Evolutionary conservation across 2,888 invertebrate genomes (phyloP).

Genomic region (Poecilobothrus nobilitatus): DNA sequence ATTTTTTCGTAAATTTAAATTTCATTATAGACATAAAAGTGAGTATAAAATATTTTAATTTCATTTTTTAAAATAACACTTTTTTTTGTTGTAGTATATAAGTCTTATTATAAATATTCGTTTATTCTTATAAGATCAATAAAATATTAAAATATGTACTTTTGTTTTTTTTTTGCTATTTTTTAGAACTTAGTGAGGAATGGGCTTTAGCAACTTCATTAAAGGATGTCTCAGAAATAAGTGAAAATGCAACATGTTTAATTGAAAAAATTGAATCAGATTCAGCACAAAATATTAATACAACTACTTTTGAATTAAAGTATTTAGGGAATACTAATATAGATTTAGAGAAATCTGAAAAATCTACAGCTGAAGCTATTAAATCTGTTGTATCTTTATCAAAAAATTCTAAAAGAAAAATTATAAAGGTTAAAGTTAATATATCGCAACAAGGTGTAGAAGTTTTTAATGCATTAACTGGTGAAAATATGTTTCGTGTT

Average conservation of each 20-base stretch:
- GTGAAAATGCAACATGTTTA: not conserved
- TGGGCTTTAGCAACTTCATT: constrained; percentile 26
- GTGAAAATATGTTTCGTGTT: constrained; percentile 64
- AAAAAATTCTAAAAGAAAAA: constrained; percentile 52
- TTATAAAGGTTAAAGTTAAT: constrained; percentile 59
- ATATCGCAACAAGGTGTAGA: constrained; percentile 70
- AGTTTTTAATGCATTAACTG: constrained; percentile 60
- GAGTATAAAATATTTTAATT: constrained; percentile 21
- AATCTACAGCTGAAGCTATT: constrained; percentile 70
- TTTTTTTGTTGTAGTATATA: too few relatives aligned
- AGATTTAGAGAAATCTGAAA: constrained; percentile 30
- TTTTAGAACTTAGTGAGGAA: constrained; percentile 26
- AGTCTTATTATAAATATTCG: too few relatives aligned
- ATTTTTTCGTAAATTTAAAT: constrained; percentile 34
- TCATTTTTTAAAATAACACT: too few relatives aligned
- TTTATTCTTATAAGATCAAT: too few relatives aligned
- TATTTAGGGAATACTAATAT: constrained; percentile 34
- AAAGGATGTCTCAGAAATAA: constrained; percentile 23
- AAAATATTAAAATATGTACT: too few relatives aligned
- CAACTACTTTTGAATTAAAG: constrained; percentile 30
- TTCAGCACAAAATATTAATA: constrained; percentile 23
- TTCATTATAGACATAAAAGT: constrained; percentile 33
- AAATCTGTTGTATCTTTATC: constrained; percentile 64
- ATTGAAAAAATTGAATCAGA: constrained; percentile 20
- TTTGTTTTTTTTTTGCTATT: not conserved